Evolutionary conservation across 2,888 invertebrate genomes (phyloP).

Genomic region (Epirrita christyi): DNA sequence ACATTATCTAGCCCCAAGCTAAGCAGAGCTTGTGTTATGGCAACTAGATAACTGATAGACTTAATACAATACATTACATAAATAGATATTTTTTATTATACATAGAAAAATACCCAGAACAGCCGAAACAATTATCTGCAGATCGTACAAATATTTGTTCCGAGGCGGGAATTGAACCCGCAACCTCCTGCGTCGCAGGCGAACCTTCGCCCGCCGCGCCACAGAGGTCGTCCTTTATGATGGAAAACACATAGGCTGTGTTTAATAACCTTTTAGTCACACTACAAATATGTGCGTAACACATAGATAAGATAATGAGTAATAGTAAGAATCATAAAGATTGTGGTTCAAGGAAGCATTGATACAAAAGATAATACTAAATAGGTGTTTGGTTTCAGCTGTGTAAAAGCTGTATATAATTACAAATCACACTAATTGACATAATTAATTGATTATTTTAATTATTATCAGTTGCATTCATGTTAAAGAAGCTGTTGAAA

Average conservation of each 20-base stretch:
- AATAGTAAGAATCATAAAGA: constrained; percentile 73
- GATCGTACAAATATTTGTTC: too few species aligned
- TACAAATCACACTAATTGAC: constrained; percentile 63
- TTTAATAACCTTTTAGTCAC: constrained; percentile 57
- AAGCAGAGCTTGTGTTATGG: too few species aligned
- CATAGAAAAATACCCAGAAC: too few species aligned
- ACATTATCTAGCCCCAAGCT: too few species aligned
- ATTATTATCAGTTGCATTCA: not conserved
- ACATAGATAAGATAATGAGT: constrained; percentile 78
- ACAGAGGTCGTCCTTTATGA: not conserved
- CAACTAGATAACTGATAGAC: too few species aligned
- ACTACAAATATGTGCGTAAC: constrained; percentile 62
- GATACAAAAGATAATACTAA: constrained; percentile 48
- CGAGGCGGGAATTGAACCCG: too few species aligned
- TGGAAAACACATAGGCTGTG: constrained; percentile 3
- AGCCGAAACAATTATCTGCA: too few species aligned
- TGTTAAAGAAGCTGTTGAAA: too few species aligned
- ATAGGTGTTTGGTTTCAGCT: constrained; percentile 73
- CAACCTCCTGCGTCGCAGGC: too few species aligned
- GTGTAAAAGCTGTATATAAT: constrained; percentile 68
- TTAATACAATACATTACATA: too few species aligned
- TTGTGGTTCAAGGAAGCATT: constrained; percentile 65
- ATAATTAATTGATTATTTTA: constrained; percentile 16
- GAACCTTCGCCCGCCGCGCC: too few species aligned
- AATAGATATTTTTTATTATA: too few species aligned